Conservation (phyloP, 2,888 invertebrate genomes). For the Apomyelois bistriatella region DNA sequence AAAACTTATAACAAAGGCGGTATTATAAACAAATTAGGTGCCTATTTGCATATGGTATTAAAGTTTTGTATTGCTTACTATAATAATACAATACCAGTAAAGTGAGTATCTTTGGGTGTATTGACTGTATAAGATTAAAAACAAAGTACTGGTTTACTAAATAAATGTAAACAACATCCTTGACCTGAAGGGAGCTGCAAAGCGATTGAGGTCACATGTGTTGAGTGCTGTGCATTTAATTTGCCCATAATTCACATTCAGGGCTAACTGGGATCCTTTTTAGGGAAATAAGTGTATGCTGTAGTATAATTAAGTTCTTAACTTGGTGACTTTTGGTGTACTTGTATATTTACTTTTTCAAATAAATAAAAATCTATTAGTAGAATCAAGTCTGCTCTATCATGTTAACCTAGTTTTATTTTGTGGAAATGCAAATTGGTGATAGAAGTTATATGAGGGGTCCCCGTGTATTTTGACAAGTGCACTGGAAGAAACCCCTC, state of each 20-base stretch:
- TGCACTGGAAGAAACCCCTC: too few relatives aligned
- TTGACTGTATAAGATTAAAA: not conserved
- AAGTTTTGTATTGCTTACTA: constrained; percentile 21
- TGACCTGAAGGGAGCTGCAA: constrained; percentile 38
- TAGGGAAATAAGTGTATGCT: constrained; percentile 21
- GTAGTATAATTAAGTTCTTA: not conserved
- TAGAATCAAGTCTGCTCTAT: too few relatives aligned
- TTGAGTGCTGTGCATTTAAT: constrained; percentile 32
- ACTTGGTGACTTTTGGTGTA: constrained; percentile 8
- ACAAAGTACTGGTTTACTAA: constrained; percentile 8
- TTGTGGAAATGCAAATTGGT: too few relatives aligned
- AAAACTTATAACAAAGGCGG: constrained; percentile 20
- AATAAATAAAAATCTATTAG: too few relatives aligned
- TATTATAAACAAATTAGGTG: constrained; percentile 24
- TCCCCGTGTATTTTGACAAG: too few relatives aligned
- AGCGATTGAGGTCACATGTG: constrained; percentile 34
- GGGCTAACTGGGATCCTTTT: constrained; percentile 56
- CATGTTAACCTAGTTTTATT: too few relatives aligned
- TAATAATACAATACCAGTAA: not conserved
- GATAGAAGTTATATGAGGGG: too few relatives aligned
- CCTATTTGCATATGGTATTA: constrained; percentile 17
- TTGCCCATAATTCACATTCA: constrained; percentile 43
- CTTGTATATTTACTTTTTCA: too few relatives aligned
- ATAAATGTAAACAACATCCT: constrained; percentile 20
- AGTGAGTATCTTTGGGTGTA: not conserved